These are phyloP conservation scores for Lethrus apterus DNA, from an alignment of 1,140 invertebrate species.

Conservation along the genomic window DNA sequence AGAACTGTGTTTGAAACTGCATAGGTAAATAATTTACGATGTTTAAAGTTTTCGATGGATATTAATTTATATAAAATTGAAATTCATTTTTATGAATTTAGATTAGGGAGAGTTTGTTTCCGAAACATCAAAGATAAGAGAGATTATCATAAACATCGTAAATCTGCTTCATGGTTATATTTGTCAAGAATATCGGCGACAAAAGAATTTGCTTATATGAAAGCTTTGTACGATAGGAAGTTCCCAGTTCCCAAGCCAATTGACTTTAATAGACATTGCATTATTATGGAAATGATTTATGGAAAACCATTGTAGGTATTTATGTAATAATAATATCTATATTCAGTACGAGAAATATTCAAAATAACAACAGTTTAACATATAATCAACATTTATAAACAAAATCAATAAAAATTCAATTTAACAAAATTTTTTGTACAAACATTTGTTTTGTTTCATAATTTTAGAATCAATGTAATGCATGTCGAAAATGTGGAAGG, in stretches of 20 bases:
- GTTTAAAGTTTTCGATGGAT: conserved; percentile 20
- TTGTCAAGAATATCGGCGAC: conserved; percentile 94
- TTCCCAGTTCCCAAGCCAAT: conserved; percentile 95
- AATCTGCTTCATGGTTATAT: conserved; percentile 92
- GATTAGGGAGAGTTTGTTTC: conserved; percentile 91
- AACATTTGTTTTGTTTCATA: conserved; percentile 6
- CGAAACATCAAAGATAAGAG: conserved; percentile 94
- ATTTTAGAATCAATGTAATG: conserved; percentile 69
- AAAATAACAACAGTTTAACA: no score
- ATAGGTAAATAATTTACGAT: conserved; percentile 60
- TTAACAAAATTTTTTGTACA: conserved; percentile 14
- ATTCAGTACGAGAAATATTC: no score
- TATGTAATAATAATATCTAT: conserved; percentile 10
- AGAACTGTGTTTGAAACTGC: conserved; percentile 82
- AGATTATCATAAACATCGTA: conserved; percentile 91
- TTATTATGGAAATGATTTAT: conserved; percentile 90
- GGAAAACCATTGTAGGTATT: conserved; percentile 63
- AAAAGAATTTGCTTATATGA: conserved; percentile 98
- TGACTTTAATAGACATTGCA: conserved; percentile 92
- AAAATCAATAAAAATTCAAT: no score
- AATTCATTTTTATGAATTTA: conserved; percentile 33
- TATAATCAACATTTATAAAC: no score
- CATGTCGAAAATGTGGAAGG: conserved; percentile 68
- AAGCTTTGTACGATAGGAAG: conserved; percentile 78
- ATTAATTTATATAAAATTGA: not conserved